Percentiles rank a stretch among this genome's conserved stretches.
Conservation (phyloP, 2,888 invertebrate genomes). For the Clunio marinus region DNA sequence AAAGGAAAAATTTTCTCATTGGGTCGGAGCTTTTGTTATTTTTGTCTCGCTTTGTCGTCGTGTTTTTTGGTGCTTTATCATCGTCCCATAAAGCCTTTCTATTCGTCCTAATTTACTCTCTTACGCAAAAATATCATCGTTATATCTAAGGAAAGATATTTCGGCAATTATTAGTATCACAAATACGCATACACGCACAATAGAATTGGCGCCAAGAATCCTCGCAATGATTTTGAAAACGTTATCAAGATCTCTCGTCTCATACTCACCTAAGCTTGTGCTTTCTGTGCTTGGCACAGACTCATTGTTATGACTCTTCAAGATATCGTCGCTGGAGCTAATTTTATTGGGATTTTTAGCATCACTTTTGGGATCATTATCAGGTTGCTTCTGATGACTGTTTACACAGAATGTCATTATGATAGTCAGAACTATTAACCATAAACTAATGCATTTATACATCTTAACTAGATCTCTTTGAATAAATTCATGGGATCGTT, state of each 20-base stretch:
- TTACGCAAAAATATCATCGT: background rate
- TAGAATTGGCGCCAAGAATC: slow-evolving; percentile 25
- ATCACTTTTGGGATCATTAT: background rate
- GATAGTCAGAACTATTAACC: slow-evolving; percentile 33
- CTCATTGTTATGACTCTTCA: background rate
- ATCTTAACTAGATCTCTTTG: slow-evolving; percentile 20
- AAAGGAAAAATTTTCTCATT: background rate
- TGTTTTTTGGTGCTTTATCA: background rate
- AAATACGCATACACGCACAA: slow-evolving; percentile 13
- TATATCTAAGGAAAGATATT: background rate
- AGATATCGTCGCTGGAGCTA: background rate
- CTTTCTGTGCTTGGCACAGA: slow-evolving; percentile 4
- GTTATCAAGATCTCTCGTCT: background rate
- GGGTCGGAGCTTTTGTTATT: background rate
- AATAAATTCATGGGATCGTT: slow-evolving; percentile 17
- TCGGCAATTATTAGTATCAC: slow-evolving; percentile 2
- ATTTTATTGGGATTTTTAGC: background rate
- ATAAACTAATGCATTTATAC: slow-evolving; percentile 36
- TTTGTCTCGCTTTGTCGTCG: background rate
- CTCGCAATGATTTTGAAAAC: background rate
- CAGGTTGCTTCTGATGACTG: slow-evolving; percentile 15
- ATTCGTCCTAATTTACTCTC: background rate
- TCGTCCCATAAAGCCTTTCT: background rate
- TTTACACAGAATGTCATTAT: slow-evolving; percentile 34
- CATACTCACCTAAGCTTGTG: slow-evolving; percentile 27